Percentiles rank a stretch among this genome's conserved stretches.
These are phyloP conservation scores for Metopia argyrocephala DNA, from an alignment of 2,888 invertebrate species.

Conservation along the genomic window DNA sequence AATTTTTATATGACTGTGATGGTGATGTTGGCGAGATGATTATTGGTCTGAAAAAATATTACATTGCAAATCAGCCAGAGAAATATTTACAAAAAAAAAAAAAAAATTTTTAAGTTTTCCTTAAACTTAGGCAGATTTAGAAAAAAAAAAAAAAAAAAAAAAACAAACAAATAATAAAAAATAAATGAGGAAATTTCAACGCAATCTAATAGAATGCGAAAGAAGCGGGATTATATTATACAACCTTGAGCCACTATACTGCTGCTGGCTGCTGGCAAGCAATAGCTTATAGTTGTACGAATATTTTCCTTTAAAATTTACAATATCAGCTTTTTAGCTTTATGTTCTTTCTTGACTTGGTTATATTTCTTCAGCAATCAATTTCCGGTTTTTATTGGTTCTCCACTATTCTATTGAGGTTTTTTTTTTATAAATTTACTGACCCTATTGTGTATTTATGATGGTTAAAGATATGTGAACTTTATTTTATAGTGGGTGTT, in stretches of 20 bases:
- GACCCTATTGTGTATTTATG: too few species aligned
- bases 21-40: neutral
- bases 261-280: neutral
- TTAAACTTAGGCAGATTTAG: neutral
- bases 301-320: too few species aligned
- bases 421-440: too few species aligned
- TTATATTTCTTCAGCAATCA: conserved; percentile 32
- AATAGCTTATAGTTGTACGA: neutral
- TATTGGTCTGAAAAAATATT: conserved; percentile 34
- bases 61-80: conserved; percentile 35
- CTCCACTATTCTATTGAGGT: too few species aligned
- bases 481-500: too few species aligned
- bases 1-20: too few species aligned
- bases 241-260: conserved; percentile 54
- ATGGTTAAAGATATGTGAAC: too few species aligned
- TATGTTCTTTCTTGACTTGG: neutral
- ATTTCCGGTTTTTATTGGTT: conserved; percentile 42
- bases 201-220: conserved; percentile 22
- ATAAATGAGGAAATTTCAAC: conserved; percentile 36
- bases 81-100: too few species aligned
- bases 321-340: neutral
- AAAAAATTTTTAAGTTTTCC: conserved; percentile 51
- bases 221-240: neutral
- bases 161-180: neutral
- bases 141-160: neutral